Evolutionary conservation across 2,888 invertebrate species (phyloP), one percentile per base, ranked within the genome.

Genomic region (Agriotes lineatus): DNA sequence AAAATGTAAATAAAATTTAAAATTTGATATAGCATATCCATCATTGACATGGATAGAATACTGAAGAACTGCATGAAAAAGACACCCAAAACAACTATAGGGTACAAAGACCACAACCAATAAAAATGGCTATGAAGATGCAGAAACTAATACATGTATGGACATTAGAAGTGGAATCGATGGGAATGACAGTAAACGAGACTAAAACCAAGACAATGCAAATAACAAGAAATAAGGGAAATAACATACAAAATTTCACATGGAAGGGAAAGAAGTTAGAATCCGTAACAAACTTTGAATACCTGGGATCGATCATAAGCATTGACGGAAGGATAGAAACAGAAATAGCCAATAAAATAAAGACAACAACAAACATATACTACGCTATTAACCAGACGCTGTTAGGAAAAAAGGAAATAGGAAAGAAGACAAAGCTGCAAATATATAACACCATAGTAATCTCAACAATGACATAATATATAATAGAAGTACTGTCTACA

Each of bases 51-150:
- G 48, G 20, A 48, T 12, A 20, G 48, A 48, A 48, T 48, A 19
- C 6, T 48, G 48, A 48, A 20, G 48, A 48, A 48, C 12, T 48
- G 48, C n/a, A 48, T 19, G 1, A 10, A 48, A n/a, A 48, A 48
- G 48, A 20, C 48, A 9, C 48, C 48, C 5, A 48, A 48, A 20
- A 48, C 48, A 48, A 48, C n/a, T 4, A 48, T 48, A 48, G 48
- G 20, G 1, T 19, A 19, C 20, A 18, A 48, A 48, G 48, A 48
- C 19, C 48, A 1, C 19, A 48, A 6, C n/a, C 48, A 19, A 18
- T 48, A 9, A 19, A 20, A 48, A 48, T 48, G 10, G n/a, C 12
- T 19, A 48, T 19, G 20, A 16, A 48, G 20, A 25, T 25, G 25
- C 3, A 25, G 4, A 25, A 25, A 25, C 25, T 25, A 7, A 25